A percentile compares a stretch with the other conserved stretches of the same genome.
Evolutionary conservation across 2,113 vertebrate species (phyloP).

Genomic region (Istiophorus platypterus): DNA sequence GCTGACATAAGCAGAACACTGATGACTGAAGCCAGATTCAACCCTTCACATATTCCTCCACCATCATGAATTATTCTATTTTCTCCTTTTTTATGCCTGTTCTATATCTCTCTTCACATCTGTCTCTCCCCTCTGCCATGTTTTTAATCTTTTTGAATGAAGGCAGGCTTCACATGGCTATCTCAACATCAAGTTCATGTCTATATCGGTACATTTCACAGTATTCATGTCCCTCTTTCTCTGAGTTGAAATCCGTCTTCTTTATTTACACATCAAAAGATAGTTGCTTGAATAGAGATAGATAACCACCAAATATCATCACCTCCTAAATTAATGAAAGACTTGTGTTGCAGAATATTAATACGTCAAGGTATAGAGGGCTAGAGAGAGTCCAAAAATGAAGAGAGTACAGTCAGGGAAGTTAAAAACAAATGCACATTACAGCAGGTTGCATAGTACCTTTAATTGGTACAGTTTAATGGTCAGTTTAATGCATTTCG

Average conservation of each 20-base stretch:
- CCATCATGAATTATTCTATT: conserved; percentile 67
- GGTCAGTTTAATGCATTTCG: background rate
- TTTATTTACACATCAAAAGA: conserved; percentile 23
- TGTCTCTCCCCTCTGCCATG: conserved; percentile 7
- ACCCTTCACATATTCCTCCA: conserved; percentile 17
- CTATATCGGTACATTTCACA: conserved; percentile 11
- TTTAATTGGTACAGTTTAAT: background rate
- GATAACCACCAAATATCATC: background rate
- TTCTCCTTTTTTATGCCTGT: conserved; percentile 6
- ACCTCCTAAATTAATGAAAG: background rate
- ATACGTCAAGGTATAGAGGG: background rate
- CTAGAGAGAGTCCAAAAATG: background rate
- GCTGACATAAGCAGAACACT: conserved; percentile 61
- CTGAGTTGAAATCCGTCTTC: background rate
- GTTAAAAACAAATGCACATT: background rate
- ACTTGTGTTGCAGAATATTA: background rate
- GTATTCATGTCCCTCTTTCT: background rate
- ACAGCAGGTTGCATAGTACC: background rate
- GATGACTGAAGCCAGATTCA: conserved; percentile 29
- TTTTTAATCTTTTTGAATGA: conserved; percentile 40
- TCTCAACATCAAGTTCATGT: conserved; percentile 37
- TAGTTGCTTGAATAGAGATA: background rate
- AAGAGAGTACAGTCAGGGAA: background rate
- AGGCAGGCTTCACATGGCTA: conserved; percentile 16
- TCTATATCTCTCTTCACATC: conserved; percentile 36